These are phyloP conservation scores for Noctua fimbriata DNA, from an alignment of 2,888 invertebrate genomes.

Conservation along the genomic window DNA sequence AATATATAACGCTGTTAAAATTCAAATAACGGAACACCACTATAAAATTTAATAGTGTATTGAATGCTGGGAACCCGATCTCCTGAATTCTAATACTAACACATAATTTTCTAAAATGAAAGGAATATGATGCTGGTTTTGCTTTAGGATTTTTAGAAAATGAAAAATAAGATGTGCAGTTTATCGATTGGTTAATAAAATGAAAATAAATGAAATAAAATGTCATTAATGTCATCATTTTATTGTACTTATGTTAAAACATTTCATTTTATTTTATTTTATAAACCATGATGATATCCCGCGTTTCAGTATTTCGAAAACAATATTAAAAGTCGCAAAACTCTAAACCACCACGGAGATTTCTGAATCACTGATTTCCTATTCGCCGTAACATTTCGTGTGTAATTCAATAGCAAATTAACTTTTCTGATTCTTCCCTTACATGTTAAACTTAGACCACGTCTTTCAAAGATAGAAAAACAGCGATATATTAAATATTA, in stretches of 20 bases:
- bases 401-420: too few relatives aligned
- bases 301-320: neutral
- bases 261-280: too few relatives aligned
- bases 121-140: neutral
- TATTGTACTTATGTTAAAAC: too few relatives aligned
- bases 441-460: neutral
- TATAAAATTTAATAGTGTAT: slow-evolving; percentile 51
- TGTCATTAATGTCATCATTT: neutral
- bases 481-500: neutral
- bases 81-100: slow-evolving; percentile 17
- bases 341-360: neutral
- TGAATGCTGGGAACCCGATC: slow-evolving; percentile 23
- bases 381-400: neutral
- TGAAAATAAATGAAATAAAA: too few relatives aligned
- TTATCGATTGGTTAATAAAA: neutral
- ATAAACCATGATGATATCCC: neutral
- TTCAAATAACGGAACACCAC: slow-evolving; percentile 41
- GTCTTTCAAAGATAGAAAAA: neutral
- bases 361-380: neutral
- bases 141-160: neutral
- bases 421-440: neutral
- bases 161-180: neutral
- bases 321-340: neutral
- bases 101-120: slow-evolving; percentile 20
- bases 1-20: slow-evolving; percentile 38